Conservation (phyloP, 2,113 vertebrate species). For the Ancistrus triradiatus region DNA sequence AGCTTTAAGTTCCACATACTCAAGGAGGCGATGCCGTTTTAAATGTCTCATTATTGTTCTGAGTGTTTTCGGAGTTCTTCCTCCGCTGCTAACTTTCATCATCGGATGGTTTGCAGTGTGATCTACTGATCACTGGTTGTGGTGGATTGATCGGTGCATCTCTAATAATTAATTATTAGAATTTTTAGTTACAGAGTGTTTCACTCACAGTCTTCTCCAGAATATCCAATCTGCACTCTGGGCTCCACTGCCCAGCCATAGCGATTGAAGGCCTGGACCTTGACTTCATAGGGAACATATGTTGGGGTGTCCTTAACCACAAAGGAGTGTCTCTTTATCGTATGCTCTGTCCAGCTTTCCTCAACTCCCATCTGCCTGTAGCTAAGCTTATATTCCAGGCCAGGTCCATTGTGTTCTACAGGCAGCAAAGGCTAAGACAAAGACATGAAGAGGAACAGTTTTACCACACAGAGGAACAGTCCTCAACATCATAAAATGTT, state of each 20-base stretch:
- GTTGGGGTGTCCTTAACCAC: conserved; percentile 78
- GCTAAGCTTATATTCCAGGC: conserved; percentile 85
- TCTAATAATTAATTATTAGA: too few relatives aligned
- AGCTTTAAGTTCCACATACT: too few relatives aligned
- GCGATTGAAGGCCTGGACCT: conserved; percentile 83
- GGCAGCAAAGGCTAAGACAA: conserved; percentile 75
- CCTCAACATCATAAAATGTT: too few relatives aligned
- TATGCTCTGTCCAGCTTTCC: conserved; percentile 75
- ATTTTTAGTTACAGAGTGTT: too few relatives aligned
- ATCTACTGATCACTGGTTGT: too few relatives aligned
- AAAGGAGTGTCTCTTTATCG: conserved; percentile 76
- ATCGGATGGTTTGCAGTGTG: too few relatives aligned
- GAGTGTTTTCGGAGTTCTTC: too few relatives aligned
- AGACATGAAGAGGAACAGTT: not conserved
- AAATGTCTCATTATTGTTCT: too few relatives aligned
- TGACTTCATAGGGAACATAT: conserved; percentile 87
- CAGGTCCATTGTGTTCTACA: conserved; percentile 82
- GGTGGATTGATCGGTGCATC: too few relatives aligned
- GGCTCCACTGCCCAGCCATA: conserved; percentile 83
- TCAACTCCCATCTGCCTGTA: conserved; percentile 77
- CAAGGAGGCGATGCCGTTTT: too few relatives aligned
- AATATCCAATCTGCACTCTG: conserved; percentile 76
- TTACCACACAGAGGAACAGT: not conserved
- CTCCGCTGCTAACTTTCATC: too few relatives aligned
- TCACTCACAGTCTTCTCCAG: conserved; percentile 89